A percentile compares a stretch with the other conserved stretches of the same genome.
Evolutionary conservation across 1,140 invertebrate genomes (phyloP).

Genomic region (Aphelenchoides fujianensis): DNA sequence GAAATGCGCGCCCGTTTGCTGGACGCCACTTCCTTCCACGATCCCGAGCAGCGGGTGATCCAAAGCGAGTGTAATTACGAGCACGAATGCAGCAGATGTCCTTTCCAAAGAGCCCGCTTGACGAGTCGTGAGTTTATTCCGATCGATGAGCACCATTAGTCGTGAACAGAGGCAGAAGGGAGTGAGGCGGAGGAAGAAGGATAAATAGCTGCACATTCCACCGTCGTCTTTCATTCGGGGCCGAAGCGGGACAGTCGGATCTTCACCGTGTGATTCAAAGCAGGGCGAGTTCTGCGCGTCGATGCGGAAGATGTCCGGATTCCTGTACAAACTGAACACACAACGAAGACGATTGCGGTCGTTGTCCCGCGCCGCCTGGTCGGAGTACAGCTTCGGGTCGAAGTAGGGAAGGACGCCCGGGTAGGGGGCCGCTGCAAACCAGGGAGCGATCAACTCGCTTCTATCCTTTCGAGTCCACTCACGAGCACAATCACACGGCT

Average conservation of each 20-base stretch:
- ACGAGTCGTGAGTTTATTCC: no score
- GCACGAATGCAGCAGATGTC: no score
- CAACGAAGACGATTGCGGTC: conserved; percentile 57
- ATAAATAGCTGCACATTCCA: no score
- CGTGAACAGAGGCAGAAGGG: no score
- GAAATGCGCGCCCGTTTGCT: no score
- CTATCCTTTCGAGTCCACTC: conserved; percentile 16
- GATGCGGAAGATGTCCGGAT: conserved; percentile 46
- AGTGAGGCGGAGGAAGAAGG: no score
- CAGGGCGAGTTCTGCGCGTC: conserved; percentile 39
- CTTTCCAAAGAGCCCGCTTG: no score
- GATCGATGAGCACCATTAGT: no score
- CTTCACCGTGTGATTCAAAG: conserved; percentile 38
- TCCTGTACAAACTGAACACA: conserved; percentile 55
- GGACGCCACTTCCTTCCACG: no score
- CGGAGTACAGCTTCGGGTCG: conserved; percentile 56
- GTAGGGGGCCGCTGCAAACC: conserved; percentile 53
- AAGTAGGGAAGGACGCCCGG: conserved; percentile 53
- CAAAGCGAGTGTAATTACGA: no score
- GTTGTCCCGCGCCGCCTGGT: conserved; percentile 47
- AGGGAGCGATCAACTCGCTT: conserved; percentile 36
- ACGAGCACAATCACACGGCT: conserved; percentile 49
- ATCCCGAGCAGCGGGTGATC: no score
- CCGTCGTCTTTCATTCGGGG: conserved; percentile 22
- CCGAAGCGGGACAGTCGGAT: conserved; percentile 38